Evolutionary conservation across 2,113 vertebrate species (phyloP).

Genomic region (Anthoscopus minutus): DNA sequence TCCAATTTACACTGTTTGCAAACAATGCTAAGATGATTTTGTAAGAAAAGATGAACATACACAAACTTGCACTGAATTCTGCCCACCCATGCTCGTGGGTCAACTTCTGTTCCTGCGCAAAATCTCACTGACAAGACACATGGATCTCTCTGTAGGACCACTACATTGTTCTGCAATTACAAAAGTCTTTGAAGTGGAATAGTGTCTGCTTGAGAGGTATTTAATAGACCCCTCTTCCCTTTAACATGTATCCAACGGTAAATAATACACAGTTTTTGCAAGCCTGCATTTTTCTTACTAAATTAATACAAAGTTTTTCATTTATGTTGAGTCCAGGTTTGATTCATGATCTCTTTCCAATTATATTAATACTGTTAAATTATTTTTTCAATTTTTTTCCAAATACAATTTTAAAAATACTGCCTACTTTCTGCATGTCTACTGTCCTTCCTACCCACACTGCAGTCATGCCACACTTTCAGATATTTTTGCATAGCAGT

Average conservation of each 20-base stretch:
- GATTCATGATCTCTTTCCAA: not conserved
- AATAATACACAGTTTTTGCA: not conserved
- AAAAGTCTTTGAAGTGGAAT: not conserved
- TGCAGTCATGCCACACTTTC: not conserved
- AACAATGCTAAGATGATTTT: not conserved
- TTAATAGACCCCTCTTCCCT: not conserved
- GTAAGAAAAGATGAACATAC: rapidly evolving
- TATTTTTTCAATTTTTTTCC: not conserved
- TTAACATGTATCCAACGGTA: not conserved
- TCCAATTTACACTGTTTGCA: not conserved
- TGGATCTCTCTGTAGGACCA: not conserved
- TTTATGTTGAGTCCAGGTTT: not conserved
- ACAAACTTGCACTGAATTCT: not conserved
- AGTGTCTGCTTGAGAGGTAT: not conserved
- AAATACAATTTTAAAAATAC: not conserved
- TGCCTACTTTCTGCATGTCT: not conserved
- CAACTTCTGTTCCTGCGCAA: not conserved
- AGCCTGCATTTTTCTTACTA: not conserved
- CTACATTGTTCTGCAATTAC: not conserved
- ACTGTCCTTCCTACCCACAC: not conserved
- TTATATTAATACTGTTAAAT: not conserved
- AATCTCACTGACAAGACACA: not conserved
- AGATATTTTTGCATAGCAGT: not conserved
- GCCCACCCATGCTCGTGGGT: not conserved
- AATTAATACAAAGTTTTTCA: not conserved